These are phyloP conservation scores for Rhabdomys pumilio DNA, from an alignment of 2,797 vertebrate genomes.

Conservation along the genomic window DNA sequence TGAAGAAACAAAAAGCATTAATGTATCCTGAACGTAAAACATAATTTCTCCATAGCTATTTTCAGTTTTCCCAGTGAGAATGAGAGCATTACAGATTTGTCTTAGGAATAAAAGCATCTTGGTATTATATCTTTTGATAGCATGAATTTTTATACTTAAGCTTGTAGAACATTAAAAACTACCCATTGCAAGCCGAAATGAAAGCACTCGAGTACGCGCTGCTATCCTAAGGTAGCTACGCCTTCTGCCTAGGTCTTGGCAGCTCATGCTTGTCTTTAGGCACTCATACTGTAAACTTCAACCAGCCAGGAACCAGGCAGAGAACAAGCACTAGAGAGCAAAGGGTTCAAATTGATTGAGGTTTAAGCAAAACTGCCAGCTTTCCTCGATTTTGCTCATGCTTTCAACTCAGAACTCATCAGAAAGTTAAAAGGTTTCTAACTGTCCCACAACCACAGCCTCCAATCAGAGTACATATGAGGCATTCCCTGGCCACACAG, in stretches of 20 bases:
- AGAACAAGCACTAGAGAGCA: neutral
- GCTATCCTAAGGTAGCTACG: neutral
- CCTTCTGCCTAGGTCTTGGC: accelerated
- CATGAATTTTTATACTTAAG: neutral
- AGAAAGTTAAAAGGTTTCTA: neutral
- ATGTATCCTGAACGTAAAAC: neutral
- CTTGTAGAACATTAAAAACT: neutral
- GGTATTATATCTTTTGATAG: neutral
- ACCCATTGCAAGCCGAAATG: neutral
- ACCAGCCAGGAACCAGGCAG: neutral
- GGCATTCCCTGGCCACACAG: neutral
- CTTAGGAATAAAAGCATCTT: neutral
- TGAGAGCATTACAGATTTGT: neutral
- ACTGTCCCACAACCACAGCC: neutral
- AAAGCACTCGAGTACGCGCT: accelerated
- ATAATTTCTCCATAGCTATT: neutral
- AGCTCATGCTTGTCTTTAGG: neutral
- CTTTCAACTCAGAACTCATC: neutral
- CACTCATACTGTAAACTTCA: neutral
- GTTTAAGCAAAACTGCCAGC: neutral
- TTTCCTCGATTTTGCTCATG: neutral
- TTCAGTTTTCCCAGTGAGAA: neutral
- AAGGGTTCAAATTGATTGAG: neutral
- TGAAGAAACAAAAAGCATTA: neutral
- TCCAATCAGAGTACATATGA: neutral